These are phyloP conservation scores for Myocastor coypus DNA, from an alignment of 2,113 vertebrate species.

Conservation along the genomic window DNA sequence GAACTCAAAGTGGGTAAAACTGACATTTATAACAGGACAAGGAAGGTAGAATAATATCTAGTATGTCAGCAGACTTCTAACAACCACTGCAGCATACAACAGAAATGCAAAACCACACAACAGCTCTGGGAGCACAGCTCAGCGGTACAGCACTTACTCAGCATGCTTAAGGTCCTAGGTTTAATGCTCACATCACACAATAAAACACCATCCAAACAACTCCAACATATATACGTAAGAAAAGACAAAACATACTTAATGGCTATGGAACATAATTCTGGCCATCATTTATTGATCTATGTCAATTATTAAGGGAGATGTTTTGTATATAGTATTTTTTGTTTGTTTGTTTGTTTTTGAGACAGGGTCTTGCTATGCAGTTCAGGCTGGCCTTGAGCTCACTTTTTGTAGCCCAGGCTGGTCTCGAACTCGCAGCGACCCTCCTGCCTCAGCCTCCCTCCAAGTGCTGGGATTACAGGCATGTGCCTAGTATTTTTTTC, in stretches of 20 bases:
- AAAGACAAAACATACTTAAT: constrained; percentile 1
- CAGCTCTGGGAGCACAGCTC: neutral
- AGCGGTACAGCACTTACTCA: neutral
- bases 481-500: constrained; percentile 21
- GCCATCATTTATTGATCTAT: constrained; percentile 50
- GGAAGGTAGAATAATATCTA: neutral
- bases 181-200: neutral
- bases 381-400: too few relatives aligned
- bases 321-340: constrained; percentile 12
- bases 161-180: neutral
- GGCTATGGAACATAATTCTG: neutral
- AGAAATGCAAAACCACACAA: constrained; percentile 18
- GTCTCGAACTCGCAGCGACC: too few relatives aligned
- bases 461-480: too few relatives aligned
- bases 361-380: too few relatives aligned
- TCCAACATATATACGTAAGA: neutral
- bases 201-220: neutral
- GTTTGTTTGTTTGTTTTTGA: too few relatives aligned
- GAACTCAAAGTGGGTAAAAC: constrained; percentile 3
- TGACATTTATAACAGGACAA: constrained; percentile 20
- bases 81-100: neutral
- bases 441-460: too few relatives aligned
- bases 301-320: constrained; percentile 46
- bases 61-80: constrained; percentile 1
- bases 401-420: too few relatives aligned